Conservation (phyloP, 1,140 invertebrate genomes). For the Pseudachorutes palmiensis region DNA sequence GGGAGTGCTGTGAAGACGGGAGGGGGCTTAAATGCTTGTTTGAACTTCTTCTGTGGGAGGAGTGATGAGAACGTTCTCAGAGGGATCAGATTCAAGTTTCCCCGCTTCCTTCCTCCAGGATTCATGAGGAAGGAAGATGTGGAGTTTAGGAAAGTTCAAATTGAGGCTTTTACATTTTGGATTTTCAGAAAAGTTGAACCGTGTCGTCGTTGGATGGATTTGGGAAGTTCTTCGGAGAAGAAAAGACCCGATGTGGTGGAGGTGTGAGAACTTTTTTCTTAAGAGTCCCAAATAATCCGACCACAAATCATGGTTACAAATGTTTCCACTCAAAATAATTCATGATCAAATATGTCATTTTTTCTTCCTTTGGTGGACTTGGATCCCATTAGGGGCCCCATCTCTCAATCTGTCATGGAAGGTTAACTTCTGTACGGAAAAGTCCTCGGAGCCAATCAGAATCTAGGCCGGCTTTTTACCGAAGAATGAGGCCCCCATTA, state of each 20-base stretch:
- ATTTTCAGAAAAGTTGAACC: background rate
- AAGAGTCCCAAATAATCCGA: background rate
- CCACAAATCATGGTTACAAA: conserved; percentile 16
- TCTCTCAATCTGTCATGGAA: background rate
- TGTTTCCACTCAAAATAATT: background rate
- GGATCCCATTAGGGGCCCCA: background rate
- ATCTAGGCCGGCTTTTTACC: background rate
- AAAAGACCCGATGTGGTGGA: no score
- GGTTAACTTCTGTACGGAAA: background rate
- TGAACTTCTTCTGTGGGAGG: no score
- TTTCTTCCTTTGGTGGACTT: background rate
- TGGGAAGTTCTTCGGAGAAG: background rate
- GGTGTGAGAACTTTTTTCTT: background rate
- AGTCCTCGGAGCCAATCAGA: background rate
- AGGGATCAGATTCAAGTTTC: no score
- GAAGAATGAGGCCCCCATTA: background rate
- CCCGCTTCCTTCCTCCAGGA: no score
- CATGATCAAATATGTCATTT: conserved; percentile 14
- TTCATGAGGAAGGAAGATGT: no score
- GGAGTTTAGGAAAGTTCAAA: conserved; percentile 1
- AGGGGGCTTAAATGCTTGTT: no score
- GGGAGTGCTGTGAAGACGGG: no score
- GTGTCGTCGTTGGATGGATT: background rate
- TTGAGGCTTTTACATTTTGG: background rate
- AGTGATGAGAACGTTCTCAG: no score